phyloP scores from a whole-genome alignment of 2,113 vertebrate species.

The Poicephalus meyeri region DNA sequence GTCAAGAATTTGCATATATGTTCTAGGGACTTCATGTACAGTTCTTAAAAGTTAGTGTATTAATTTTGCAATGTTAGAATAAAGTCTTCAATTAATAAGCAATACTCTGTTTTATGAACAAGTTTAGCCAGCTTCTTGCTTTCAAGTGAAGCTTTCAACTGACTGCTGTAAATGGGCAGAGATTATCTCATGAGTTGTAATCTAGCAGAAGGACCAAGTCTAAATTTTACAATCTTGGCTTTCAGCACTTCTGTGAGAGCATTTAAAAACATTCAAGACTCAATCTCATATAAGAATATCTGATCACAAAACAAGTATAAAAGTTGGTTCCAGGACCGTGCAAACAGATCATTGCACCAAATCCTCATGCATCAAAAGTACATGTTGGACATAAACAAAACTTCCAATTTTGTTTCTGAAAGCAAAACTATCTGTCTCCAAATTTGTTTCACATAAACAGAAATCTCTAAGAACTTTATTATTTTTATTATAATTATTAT shows the following conservation, averaged over 20 bases:
- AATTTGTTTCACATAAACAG: not conserved
- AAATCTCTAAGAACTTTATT: not conserved
- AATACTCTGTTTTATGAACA: not conserved
- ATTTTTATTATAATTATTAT: not conserved
- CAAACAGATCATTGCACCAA: not conserved
- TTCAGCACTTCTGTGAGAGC: not conserved
- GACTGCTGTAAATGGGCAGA: not conserved
- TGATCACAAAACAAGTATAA: not conserved
- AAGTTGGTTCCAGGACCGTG: rapidly evolving
- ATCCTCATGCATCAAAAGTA: not conserved
- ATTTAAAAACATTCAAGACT: not conserved
- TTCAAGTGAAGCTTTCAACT: not conserved
- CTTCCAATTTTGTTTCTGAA: not conserved
- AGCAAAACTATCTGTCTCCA: not conserved
- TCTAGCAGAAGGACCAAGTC: not conserved
- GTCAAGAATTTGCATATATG: not conserved
- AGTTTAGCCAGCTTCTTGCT: not conserved
- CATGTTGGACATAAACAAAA: not conserved
- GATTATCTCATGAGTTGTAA: not conserved
- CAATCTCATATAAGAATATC: not conserved
- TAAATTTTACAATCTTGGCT: not conserved
- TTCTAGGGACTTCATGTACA: not conserved
- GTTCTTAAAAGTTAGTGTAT: not conserved
- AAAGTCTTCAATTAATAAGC: not conserved
- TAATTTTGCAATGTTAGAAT: not conserved